Evolutionary conservation across 2,113 vertebrate species (phyloP).

Genomic region (Anas platyrhynchos): DNA sequence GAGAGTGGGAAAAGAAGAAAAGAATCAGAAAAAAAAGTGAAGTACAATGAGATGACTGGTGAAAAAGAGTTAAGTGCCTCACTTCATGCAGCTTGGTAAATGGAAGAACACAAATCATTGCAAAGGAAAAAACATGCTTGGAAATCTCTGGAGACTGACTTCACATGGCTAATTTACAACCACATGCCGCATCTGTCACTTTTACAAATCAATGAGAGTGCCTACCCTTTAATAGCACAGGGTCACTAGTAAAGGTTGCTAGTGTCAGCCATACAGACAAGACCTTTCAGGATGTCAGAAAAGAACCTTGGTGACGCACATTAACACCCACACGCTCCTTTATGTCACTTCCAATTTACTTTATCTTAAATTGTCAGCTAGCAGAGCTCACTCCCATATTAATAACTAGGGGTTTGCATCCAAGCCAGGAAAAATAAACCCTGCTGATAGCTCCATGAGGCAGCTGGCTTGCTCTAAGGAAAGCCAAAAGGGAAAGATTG

Average conservation of each 20-base stretch:
- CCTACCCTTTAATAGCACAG: slow-evolving; percentile 62
- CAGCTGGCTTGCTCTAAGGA: slow-evolving; percentile 66
- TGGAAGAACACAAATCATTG: slow-evolving; percentile 58
- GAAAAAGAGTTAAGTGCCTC: slow-evolving; percentile 59
- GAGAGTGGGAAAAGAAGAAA: neutral
- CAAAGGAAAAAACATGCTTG: slow-evolving; percentile 17
- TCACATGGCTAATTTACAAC: slow-evolving; percentile 76
- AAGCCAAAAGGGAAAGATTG: slow-evolving; percentile 45
- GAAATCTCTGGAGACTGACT: slow-evolving; percentile 62
- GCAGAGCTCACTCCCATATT: slow-evolving; percentile 72
- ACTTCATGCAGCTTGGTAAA: slow-evolving; percentile 25
- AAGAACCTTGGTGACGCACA: slow-evolving; percentile 71
- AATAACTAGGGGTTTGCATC: slow-evolving; percentile 76
- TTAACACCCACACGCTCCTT: slow-evolving; percentile 76
- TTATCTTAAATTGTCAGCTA: slow-evolving; percentile 82
- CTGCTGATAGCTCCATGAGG: slow-evolving; percentile 68
- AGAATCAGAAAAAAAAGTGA: neutral
- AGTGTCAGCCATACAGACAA: slow-evolving; percentile 63
- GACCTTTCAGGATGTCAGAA: slow-evolving; percentile 76
- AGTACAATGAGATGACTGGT: neutral
- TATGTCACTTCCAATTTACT: slow-evolving; percentile 80
- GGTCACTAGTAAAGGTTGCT: slow-evolving; percentile 67
- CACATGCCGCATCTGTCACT: slow-evolving; percentile 75
- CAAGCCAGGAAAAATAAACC: slow-evolving; percentile 79
- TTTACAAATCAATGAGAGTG: slow-evolving; percentile 77